Base-by-base conservation (phyloP, 2,888 invertebrate genomes). In the Pyrrhia umbra region DNA sequence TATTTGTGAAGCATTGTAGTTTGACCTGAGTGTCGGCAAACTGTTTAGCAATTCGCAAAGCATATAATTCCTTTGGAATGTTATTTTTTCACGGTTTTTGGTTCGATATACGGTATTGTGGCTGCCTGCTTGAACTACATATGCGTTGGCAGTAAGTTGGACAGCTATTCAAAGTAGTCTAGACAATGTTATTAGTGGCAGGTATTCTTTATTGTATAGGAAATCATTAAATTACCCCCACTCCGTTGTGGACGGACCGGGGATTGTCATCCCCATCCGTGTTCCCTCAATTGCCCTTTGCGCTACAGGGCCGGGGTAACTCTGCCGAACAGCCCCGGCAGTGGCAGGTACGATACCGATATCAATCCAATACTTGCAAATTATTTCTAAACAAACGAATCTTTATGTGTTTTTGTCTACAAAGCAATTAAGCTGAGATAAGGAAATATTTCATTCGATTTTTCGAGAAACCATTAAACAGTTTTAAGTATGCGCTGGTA, bases 1-100 rank as follows among this genome's bases (percentile, higher is more conserved):
- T 61, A 67, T 77, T 65, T 77, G 64, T 50, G 43, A 65, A 57
- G 34, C 58, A 46, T 69, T 62, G 39, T 62, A 56, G 21, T 45
- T 51, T 15, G 50, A 61, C 37, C 10, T 34, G 23, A 39, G 30
- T 54, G 45, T 52, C 47, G 42, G 58, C 46, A 73, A 58, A 23
- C 18, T 23, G 25, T 74, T 59, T 57, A 50, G 8, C 37, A 50
- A 71, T 51, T 63, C 37, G 15, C 52, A 8, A 49, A 30, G 16
- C 20, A 45, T 43, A 15, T 39, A 25, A 74, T 43, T 56, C 20
- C 3, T 30, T 43, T 46, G 59, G 27, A 60, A 47, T 4, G 10
- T 25, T 13, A 10, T 15, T 21, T 34, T 59, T 45, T 15, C 43
- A 25, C 39, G 23, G 18, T 18, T 42, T 72, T 20, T 39, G 10